phyloP scores from a whole-genome alignment of 2,888 invertebrate genomes.

The Drosophila fulvimacula region DNA sequence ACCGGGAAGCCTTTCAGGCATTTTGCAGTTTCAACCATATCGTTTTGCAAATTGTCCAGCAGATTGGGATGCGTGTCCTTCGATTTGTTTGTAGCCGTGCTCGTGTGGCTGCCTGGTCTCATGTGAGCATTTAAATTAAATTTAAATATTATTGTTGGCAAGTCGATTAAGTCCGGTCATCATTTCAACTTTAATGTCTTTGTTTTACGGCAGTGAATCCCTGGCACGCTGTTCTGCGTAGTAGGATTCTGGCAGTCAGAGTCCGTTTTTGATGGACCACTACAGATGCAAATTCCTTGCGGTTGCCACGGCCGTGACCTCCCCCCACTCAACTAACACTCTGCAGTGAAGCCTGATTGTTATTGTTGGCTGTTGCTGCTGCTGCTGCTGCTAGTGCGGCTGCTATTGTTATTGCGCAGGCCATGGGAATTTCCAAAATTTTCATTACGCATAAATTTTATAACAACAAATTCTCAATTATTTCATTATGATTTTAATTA shows the following conservation, averaged over 20 bases:
- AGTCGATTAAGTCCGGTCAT: slow-evolving; percentile 78
- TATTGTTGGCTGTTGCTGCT: slow-evolving; percentile 38
- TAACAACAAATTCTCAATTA: slow-evolving; percentile 77
- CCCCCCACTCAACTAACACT: neutral
- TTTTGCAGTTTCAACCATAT: slow-evolving; percentile 36
- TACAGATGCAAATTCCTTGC: slow-evolving; percentile 51
- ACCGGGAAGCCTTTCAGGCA: slow-evolving; percentile 35
- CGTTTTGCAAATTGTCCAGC: slow-evolving; percentile 69
- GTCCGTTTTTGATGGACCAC: slow-evolving; percentile 58
- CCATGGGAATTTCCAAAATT: slow-evolving; percentile 69
- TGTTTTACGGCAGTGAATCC: slow-evolving; percentile 65
- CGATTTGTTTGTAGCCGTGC: slow-evolving; percentile 61
- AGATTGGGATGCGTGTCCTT: slow-evolving; percentile 65
- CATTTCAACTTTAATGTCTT: slow-evolving; percentile 73
- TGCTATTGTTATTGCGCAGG: slow-evolving; percentile 62
- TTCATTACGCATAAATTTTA: slow-evolving; percentile 70
- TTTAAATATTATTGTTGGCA: slow-evolving; percentile 82
- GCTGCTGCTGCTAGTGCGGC: slow-evolving; percentile 26
- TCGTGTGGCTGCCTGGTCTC: slow-evolving; percentile 48
- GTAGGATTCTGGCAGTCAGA: slow-evolving; percentile 28
- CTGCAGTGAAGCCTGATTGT: slow-evolving; percentile 44
- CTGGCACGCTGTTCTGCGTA: slow-evolving; percentile 17
- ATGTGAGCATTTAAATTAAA: slow-evolving; percentile 82
- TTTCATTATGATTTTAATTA: slow-evolving; percentile 81
- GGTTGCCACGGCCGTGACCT: slow-evolving; percentile 38